phyloP scores from a whole-genome alignment of 2,113 vertebrate species.

The Oryzias woworae region DNA sequence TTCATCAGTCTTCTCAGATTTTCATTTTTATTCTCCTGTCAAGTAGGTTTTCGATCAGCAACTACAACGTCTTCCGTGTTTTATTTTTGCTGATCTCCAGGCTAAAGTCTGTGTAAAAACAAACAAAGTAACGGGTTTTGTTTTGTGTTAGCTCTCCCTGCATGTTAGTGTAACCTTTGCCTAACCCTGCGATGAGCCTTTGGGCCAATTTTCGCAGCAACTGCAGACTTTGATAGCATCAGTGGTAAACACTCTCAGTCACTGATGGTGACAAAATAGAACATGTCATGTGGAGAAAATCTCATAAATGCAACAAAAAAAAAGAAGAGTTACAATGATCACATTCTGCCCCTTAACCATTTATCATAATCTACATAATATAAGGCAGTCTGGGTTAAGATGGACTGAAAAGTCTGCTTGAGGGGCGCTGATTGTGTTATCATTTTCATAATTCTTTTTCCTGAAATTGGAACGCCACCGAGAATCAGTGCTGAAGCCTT shows the following conservation, averaged over 20 bases:
- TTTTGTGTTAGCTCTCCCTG: slow-evolving; percentile 1
- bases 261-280: slow-evolving; percentile 32
- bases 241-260: slow-evolving; percentile 32
- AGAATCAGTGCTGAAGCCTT: slow-evolving; percentile 22
- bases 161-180: slow-evolving; percentile 45
- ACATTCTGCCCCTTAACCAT: slow-evolving; percentile 38
- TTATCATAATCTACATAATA: slow-evolving; percentile 40
- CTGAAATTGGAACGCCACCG: slow-evolving; percentile 51
- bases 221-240: slow-evolving; percentile 43
- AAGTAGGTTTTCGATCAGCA: no score
- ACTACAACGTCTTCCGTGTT: no score
- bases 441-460: slow-evolving; percentile 38
- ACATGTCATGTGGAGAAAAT: slow-evolving; percentile 23
- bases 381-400: slow-evolving; percentile 14
- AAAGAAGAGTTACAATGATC: slow-evolving; percentile 13
- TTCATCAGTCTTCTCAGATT: slow-evolving; percentile 49
- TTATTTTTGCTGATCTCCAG: no score
- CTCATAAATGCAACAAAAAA: not conserved
- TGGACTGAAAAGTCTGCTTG: slow-evolving; percentile 19
- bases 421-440: slow-evolving; percentile 13
- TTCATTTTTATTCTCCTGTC: not conserved
- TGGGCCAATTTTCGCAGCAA: slow-evolving; percentile 18
- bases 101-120: no score
- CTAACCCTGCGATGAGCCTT: slow-evolving; percentile 31
- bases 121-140: not conserved